A percentile compares a stretch with the other conserved stretches of the same genome.
These are phyloP conservation scores for Sphaeramia orbicularis DNA, from an alignment of 2,797 vertebrate species.

Conservation along the genomic window DNA sequence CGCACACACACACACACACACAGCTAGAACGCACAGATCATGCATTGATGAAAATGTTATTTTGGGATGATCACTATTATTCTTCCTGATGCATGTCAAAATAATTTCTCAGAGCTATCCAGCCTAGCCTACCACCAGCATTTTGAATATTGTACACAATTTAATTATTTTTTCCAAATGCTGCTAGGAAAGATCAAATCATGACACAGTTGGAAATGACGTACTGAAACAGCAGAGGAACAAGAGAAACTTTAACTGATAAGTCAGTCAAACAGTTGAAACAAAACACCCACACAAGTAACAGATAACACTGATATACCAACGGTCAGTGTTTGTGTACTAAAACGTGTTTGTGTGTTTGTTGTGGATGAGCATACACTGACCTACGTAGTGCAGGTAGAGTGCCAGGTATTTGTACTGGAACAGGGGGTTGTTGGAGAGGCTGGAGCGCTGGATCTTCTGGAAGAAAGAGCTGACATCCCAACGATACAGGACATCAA, in stretches of 20 bases:
- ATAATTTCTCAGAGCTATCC: no score
- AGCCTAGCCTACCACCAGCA: no score
- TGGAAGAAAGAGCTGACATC: conserved; percentile 99
- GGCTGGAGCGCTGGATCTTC: conserved; percentile 98
- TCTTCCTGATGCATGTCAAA: no score
- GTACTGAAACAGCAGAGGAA: conserved; percentile 5
- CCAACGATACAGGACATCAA: conserved; percentile 98
- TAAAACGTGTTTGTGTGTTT: background rate
- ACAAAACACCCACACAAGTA: background rate
- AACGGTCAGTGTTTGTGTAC: background rate
- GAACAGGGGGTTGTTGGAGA: conserved; percentile 97
- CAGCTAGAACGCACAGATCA: background rate
- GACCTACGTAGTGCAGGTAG: conserved; percentile 98
- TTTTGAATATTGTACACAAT: no score
- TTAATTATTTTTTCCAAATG: conserved; percentile 12
- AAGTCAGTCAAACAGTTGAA: conserved; percentile 13
- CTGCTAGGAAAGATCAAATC: background rate
- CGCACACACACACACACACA: background rate
- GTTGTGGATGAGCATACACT: conserved; percentile 70
- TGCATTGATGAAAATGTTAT: no score
- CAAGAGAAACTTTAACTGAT: conserved; percentile 1
- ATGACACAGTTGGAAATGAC: background rate
- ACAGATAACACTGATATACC: conserved; percentile 9
- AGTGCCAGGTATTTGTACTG: conserved; percentile 99
- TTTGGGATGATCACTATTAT: no score